phyloP scores from a whole-genome alignment of 1,140 invertebrate genomes.

The Ips nitidus region DNA sequence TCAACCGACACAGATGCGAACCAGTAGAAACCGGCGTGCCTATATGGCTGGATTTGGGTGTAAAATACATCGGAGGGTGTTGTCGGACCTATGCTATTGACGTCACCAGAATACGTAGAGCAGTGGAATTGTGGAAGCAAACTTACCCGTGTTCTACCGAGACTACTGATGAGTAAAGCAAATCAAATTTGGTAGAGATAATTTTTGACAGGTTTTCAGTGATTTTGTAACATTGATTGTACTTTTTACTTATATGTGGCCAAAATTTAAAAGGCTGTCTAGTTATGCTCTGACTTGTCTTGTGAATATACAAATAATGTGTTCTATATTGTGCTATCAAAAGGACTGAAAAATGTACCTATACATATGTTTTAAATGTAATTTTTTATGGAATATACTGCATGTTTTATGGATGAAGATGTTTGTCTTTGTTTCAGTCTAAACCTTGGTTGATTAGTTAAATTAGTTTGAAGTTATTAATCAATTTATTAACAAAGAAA shows the following conservation, averaged over 20 bases:
- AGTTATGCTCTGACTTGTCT: background rate
- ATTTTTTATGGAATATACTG: background rate
- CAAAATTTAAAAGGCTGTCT: too few relatives aligned
- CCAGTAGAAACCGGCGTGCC: slow-evolving; percentile 60
- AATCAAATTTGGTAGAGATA: too few relatives aligned
- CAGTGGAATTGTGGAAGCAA: slow-evolving; percentile 57
- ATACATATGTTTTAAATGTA: background rate
- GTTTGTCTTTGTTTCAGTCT: too few relatives aligned
- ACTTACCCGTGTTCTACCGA: slow-evolving; percentile 7
- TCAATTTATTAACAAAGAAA: too few relatives aligned
- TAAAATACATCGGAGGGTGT: slow-evolving; percentile 69
- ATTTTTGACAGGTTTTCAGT: too few relatives aligned
- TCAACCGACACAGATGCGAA: slow-evolving; percentile 60
- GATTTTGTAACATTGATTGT: too few relatives aligned
- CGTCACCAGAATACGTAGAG: slow-evolving; percentile 58
- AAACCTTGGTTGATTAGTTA: too few relatives aligned
- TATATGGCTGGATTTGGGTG: slow-evolving; percentile 65
- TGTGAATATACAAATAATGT: background rate
- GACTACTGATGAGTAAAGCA: background rate
- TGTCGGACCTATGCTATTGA: slow-evolving; percentile 68
- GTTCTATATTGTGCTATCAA: background rate
- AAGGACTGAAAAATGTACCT: slow-evolving; percentile 1
- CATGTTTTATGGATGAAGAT: too few relatives aligned
- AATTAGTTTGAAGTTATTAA: too few relatives aligned
- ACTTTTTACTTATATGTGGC: too few relatives aligned